Percentiles rank a stretch among this genome's conserved stretches.
phyloP scores from a whole-genome alignment of 2,113 vertebrate genomes.

The Callorhinus ursinus region DNA sequence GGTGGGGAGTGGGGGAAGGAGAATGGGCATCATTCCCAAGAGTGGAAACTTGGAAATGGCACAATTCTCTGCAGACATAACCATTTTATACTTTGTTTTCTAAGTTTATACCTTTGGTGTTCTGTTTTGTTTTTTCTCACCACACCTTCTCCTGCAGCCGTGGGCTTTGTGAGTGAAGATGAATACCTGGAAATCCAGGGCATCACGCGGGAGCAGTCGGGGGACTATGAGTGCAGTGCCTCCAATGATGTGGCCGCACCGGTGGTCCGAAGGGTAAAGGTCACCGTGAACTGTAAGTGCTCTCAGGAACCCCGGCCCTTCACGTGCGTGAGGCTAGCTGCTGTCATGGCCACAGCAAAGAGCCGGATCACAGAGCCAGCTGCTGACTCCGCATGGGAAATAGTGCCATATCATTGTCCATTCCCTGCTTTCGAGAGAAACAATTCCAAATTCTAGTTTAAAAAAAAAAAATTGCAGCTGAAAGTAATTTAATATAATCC shows the following conservation, averaged over 20 bases:
- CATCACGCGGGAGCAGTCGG: constrained; percentile 93
- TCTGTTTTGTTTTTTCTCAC: neutral
- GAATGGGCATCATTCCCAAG: rapidly evolving
- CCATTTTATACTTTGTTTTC: neutral
- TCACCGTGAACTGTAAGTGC: constrained; percentile 97
- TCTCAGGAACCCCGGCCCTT: rapidly evolving
- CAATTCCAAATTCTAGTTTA: neutral
- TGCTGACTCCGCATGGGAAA: neutral
- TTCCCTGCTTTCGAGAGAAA: neutral
- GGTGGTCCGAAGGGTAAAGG: constrained; percentile 92
- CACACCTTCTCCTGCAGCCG: constrained; percentile 81
- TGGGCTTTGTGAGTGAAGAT: constrained; percentile 92
- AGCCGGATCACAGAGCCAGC: neutral
- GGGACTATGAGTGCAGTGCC: constrained; percentile 96
- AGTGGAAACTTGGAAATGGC: neutral
- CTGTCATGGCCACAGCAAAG: rapidly evolving
- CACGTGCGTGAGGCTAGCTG: rapidly evolving
- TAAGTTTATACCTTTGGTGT: neutral
- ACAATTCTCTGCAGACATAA: neutral
- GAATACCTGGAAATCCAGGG: constrained; percentile 96
- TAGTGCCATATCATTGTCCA: too few species aligned
- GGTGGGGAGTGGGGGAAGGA: rapidly evolving
- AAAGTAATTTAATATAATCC: neutral
- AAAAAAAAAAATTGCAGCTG: neutral
- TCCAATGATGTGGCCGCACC: constrained; percentile 93